phyloP scores from a whole-genome alignment of 2,797 vertebrate genomes.

The Diglossa cyanea region DNA sequence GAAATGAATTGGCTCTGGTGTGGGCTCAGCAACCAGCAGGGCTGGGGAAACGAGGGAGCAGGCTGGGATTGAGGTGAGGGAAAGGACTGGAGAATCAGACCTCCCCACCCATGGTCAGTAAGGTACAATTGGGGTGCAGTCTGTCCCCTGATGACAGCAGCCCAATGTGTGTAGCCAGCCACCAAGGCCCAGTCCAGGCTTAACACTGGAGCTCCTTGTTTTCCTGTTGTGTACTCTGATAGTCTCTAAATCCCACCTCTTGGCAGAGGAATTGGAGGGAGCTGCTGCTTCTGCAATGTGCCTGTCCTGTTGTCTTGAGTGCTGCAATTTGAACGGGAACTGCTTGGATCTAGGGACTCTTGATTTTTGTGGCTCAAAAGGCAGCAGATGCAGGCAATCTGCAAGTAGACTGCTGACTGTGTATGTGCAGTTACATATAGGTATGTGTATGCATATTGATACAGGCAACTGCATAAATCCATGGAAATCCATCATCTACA shows the following conservation, averaged over 20 bases:
- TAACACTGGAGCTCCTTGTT: fast-evolving
- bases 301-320: neutral
- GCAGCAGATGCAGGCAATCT: neutral
- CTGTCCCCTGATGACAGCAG: neutral
- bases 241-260: neutral
- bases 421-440: neutral
- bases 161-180: neutral
- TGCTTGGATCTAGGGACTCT: neutral
- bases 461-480: neutral
- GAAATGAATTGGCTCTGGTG: neutral
- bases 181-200: neutral
- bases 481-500: neutral
- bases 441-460: neutral
- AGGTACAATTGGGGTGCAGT: neutral
- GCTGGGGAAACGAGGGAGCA: neutral
- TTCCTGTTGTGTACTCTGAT: neutral
- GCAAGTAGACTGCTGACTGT: neutral
- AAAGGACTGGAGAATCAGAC: neutral
- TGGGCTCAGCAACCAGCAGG: neutral
- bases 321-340: neutral
- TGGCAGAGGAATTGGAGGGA: neutral
- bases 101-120: fast-evolving
- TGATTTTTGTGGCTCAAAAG: neutral
- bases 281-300: neutral
- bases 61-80: neutral